Evolutionary conservation across 2,888 invertebrate species (phyloP).

Genomic region (Aporophyla nigra): DNA sequence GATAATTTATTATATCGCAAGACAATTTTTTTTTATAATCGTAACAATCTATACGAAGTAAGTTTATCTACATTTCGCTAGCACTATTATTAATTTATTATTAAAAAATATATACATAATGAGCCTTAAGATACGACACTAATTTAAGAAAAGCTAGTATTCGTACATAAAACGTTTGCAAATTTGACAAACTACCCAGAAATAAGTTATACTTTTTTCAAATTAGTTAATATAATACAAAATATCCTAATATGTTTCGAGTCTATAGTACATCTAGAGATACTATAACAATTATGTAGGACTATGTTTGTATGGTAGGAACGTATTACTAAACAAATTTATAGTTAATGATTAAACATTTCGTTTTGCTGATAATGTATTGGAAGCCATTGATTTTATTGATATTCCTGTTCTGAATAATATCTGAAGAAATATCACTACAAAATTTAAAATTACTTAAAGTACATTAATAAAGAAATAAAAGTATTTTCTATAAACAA

Average conservation of each 20-base stretch:
- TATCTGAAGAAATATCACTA: constrained; percentile 32
- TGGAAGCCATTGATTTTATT: constrained; percentile 59
- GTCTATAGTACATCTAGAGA: no score
- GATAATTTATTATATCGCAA: background rate
- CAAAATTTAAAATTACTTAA: constrained; percentile 16
- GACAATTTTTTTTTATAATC: background rate
- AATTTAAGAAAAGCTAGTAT: constrained; percentile 3
- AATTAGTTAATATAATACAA: background rate
- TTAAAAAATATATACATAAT: background rate
- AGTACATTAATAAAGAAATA: background rate
- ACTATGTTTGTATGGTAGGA: background rate
- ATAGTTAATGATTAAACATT: constrained; percentile 16
- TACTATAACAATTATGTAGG: background rate
- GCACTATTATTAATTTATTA: no score
- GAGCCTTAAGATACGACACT: background rate
- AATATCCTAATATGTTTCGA: background rate
- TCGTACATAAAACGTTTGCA: background rate
- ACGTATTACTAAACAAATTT: constrained; percentile 9
- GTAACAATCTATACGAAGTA: no score
- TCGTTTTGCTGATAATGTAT: constrained; percentile 16
- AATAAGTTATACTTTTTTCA: background rate
- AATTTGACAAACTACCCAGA: background rate
- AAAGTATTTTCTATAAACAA: background rate
- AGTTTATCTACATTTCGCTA: no score
- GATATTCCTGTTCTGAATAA: constrained; percentile 46